Base-by-base conservation (phyloP, 2,888 invertebrate genomes). In the Teleogryllus oceanicus region DNA sequence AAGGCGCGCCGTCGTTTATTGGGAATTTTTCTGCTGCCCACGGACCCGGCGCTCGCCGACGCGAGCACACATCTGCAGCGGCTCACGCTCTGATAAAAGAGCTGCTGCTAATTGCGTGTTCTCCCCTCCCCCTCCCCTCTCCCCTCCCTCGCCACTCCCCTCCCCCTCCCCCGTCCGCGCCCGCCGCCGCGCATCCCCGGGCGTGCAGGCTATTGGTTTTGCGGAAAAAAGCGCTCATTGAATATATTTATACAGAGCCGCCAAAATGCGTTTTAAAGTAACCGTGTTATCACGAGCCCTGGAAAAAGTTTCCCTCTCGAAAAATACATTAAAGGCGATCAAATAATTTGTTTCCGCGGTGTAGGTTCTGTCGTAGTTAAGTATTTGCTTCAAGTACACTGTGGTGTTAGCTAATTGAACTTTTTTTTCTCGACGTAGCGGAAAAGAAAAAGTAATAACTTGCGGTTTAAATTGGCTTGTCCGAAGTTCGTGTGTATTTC, bases 181-280 rank as follows among this genome's bases (percentile, higher is more conserved):
- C 62, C n/a, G n/a, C 62, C 62, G 8, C 62, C 16, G n/a, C 13
- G 62, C 62, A 11, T n/a, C 62, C 62, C n/a, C 62, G 62, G 16
- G 62, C 62, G 3, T 8, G 16, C 8, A 13, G 62, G n/a, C 62
- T 62, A 62, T 62, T 62, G 62, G 62, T 62, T 62, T 62, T 62
- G 62, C n/a, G 62, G n/a, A 62, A 62, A 62, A 62, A 62, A 62
- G 62, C 62, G 62, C 62, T 62, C 62, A 62, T 62, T 62, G 62
- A 62, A 62, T 62, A 62, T 62, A 62, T 62, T 62, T 62, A 62
- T 62, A 12, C 62, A 62, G 62, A 62, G 62, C 62, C 62, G 62
- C 62, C 62, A 62, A 62, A 62, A 62, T 62, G 62, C 16, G 62
- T 62, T 62, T 62, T 62, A 62, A 62, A 62, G 62, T 62, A 62